These are phyloP conservation scores for Eulimnadia texana DNA, from an alignment of 1,140 invertebrate genomes.

Conservation along the genomic window DNA sequence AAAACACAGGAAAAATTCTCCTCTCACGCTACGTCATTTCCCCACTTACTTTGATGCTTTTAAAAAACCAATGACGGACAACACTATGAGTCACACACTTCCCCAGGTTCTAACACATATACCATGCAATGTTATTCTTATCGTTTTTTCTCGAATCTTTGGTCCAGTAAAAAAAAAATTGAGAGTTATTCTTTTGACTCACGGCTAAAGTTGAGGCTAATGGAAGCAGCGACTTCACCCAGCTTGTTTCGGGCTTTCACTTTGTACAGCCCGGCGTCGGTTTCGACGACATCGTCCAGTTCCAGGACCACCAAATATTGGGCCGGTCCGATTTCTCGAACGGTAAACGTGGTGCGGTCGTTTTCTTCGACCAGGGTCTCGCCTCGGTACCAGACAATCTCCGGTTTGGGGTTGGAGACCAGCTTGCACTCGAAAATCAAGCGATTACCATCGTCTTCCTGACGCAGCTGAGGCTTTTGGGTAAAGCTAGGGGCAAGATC, in stretches of 20 bases:
- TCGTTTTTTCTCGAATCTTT: no score
- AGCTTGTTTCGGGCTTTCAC: conserved; percentile 95
- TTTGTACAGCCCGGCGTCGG: conserved; percentile 91
- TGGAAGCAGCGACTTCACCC: conserved; percentile 93
- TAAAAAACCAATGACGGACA: no score
- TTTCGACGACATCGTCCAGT: conserved; percentile 87
- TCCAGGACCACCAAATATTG: conserved; percentile 82
- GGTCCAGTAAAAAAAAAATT: no score
- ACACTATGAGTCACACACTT: no score
- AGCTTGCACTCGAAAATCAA: conserved; percentile 90
- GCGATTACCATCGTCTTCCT: conserved; percentile 90
- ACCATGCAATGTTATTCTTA: no score
- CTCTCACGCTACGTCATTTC: no score
- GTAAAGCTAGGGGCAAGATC: conserved; percentile 94
- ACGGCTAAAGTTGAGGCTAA: conserved; percentile 98
- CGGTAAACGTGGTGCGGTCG: conserved; percentile 66
- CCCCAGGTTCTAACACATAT: no score
- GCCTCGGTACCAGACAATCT: conserved; percentile 60
- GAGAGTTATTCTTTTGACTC: conserved; percentile 47
- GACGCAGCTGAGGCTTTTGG: conserved; percentile 86
- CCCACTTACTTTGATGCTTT: no score
- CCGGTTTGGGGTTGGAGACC: conserved; percentile 67
- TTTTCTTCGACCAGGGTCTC: conserved; percentile 68
- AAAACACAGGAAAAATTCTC: no score
- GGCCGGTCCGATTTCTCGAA: conserved; percentile 65